Base-by-base conservation (phyloP, 2,888 invertebrate species). In the Acronicta aceris region DNA sequence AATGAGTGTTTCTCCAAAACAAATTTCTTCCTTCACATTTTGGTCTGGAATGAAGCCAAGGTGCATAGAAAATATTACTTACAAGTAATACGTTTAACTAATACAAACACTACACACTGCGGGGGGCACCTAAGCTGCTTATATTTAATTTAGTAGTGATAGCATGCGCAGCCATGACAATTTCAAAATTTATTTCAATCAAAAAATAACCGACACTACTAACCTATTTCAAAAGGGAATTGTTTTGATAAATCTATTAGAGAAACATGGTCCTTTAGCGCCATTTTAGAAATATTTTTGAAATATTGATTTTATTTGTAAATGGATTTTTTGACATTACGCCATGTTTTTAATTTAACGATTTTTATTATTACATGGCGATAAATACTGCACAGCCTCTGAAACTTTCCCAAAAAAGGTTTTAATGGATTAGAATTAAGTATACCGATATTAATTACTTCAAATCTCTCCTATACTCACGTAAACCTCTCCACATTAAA, bases 1-100 rank as follows among this genome's bases (percentile, higher is more conserved):
- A 50, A 96, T 77, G 47, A 96, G 81, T 6, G 92, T 91, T 86
- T 96, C 96, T 25, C 91, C 90, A 79, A 96, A 96, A 74, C 95
- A 91, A 73, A 96, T 72, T 68, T 93, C 85, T 70, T 92, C 83
- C 75, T 95, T 95, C 33, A 95, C 71, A 36, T 85, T 81, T 43
- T 94, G 90, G 80, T 95, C 96, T 96, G 74, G 53, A 87, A 85
- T 36, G 27, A 53, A 13, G 15, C 17, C 25, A 49, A n/a, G 3
- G 13, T 2, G n/a, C 21, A 3, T 21, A 4, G 1, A n/a, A 38
- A n/a, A 38, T 36, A 38, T n/a, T n/a, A n/a, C n/a, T n/a, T n/a
- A n/a, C n/a, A 7, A 1, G 5, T n/a, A 38, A 38, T 38, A n/a
- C 4, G 13, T 36, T 36, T 36, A 1, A 2, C 0, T 13, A 36